These are phyloP conservation scores for Phoronis australis DNA, from an alignment of 2,888 invertebrate species.

Conservation along the genomic window DNA sequence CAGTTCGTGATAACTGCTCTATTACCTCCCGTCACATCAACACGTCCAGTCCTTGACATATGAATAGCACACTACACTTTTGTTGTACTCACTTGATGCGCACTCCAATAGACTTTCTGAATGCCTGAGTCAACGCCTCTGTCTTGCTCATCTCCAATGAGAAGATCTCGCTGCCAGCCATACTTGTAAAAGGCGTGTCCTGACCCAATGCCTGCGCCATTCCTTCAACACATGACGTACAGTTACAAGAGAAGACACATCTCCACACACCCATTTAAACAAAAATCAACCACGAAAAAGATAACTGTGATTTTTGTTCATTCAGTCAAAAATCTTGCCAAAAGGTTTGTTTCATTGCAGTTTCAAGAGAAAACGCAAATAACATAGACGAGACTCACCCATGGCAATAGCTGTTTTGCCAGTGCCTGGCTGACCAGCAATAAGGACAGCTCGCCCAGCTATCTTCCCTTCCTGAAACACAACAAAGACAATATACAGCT, in stretches of 20 bases:
- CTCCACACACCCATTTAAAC: too few species aligned
- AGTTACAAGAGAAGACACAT: too few species aligned
- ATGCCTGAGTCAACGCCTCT: constrained; percentile 92
- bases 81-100: constrained; percentile 70
- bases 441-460: constrained; percentile 86
- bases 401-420: constrained; percentile 98
- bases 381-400: too few species aligned
- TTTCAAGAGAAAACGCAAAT: too few species aligned
- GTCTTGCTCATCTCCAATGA: constrained; percentile 99
- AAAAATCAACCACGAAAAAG: too few species aligned
- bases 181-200: constrained; percentile 97
- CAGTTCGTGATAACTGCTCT: too few species aligned
- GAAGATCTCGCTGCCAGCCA: constrained; percentile 98
- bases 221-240: too few species aligned
- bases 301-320: too few species aligned
- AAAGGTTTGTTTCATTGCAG: too few species aligned
- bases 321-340: too few species aligned
- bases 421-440: constrained; percentile 95
- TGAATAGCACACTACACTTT: background rate
- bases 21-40: background rate
- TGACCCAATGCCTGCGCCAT: constrained; percentile 85
- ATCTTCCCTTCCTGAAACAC: constrained; percentile 78
- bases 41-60: background rate
- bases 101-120: constrained; percentile 89
- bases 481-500: too few species aligned